Evolutionary conservation across 1,140 invertebrate species (phyloP).

Genomic region (Rhyzopertha dominica): DNA sequence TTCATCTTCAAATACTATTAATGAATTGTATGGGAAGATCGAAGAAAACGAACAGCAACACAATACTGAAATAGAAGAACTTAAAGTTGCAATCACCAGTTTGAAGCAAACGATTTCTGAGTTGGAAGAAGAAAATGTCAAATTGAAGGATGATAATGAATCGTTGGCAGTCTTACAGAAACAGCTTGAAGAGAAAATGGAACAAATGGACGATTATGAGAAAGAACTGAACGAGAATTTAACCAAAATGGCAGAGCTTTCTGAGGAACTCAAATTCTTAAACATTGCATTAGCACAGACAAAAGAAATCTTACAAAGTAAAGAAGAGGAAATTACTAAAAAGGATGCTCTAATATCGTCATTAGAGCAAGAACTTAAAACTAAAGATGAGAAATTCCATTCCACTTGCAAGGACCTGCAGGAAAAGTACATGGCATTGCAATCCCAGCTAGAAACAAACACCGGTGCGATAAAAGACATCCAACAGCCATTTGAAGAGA

Average conservation of each 20-base stretch:
- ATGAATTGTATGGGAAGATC: slow-evolving; percentile 25
- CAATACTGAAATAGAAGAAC: slow-evolving; percentile 23
- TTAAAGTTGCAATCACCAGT: slow-evolving; percentile 31
- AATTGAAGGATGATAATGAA: slow-evolving; percentile 4
- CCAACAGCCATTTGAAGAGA: slow-evolving; percentile 43
- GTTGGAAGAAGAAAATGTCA: slow-evolving; percentile 26
- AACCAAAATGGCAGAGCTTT: slow-evolving; percentile 24
- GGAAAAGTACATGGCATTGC: slow-evolving; percentile 42
- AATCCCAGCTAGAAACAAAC: slow-evolving; percentile 40
- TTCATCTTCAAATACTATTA: slow-evolving; percentile 25
- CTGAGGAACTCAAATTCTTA: slow-evolving; percentile 19
- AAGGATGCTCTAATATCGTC: slow-evolving; percentile 41
- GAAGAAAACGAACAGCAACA: slow-evolving; percentile 24
- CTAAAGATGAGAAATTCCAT: slow-evolving; percentile 54
- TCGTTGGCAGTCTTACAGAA: slow-evolving; percentile 10
- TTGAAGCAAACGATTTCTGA: slow-evolving; percentile 29
- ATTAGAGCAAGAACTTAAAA: slow-evolving; percentile 46
- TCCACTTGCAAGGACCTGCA: slow-evolving; percentile 47
- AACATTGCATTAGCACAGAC: slow-evolving; percentile 21
- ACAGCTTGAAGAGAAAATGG: slow-evolving; percentile 17
- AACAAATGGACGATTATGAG: slow-evolving; percentile 29
- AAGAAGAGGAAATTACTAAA: slow-evolving; percentile 43
- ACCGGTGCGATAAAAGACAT: slow-evolving; percentile 32
- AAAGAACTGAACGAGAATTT: slow-evolving; percentile 24
- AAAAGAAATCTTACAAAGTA: slow-evolving; percentile 24